Percentiles rank a stretch among this genome's conserved stretches.
Conservation (phyloP, 2,797 vertebrate species). For the Geotrypetes seraphini region DNA sequence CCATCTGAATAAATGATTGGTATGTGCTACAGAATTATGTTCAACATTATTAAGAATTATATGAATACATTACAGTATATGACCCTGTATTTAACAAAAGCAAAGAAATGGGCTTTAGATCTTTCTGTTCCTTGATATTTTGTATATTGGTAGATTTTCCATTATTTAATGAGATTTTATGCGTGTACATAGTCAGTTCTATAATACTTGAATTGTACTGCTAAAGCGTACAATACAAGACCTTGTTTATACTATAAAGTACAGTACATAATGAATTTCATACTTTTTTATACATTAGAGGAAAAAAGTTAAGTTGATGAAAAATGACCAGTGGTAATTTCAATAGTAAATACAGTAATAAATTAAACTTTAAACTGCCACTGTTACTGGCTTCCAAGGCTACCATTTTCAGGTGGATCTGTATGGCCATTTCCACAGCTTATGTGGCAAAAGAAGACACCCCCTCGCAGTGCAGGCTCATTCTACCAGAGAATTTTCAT, state of each 20-base stretch:
- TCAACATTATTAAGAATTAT: no score
- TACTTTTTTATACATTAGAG: slow-evolving; percentile 84
- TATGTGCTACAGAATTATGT: no score
- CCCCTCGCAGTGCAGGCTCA: no score
- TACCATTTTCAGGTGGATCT: no score
- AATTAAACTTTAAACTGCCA: slow-evolving; percentile 22
- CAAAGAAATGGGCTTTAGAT: slow-evolving; percentile 67
- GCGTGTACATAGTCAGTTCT: slow-evolving; percentile 63
- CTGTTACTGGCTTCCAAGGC: slow-evolving; percentile 25
- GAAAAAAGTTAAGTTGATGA: slow-evolving; percentile 56
- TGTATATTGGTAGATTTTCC: slow-evolving; percentile 64
- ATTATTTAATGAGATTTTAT: slow-evolving; percentile 64
- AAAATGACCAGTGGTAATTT: slow-evolving; percentile 48
- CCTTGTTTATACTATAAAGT: slow-evolving; percentile 88
- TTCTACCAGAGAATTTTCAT: no score
- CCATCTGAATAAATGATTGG: no score
- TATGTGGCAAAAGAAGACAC: no score
- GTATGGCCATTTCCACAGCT: no score
- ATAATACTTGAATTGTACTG: no score
- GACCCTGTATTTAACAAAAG: slow-evolving; percentile 59
- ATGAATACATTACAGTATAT: no score
- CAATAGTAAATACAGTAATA: slow-evolving; percentile 42
- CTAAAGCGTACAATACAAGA: slow-evolving; percentile 53
- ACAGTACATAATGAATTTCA: no score
- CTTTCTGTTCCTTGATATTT: slow-evolving; percentile 71